These are phyloP conservation scores for Mythimna pallens DNA, from an alignment of 2,888 invertebrate genomes.

Conservation along the genomic window DNA sequence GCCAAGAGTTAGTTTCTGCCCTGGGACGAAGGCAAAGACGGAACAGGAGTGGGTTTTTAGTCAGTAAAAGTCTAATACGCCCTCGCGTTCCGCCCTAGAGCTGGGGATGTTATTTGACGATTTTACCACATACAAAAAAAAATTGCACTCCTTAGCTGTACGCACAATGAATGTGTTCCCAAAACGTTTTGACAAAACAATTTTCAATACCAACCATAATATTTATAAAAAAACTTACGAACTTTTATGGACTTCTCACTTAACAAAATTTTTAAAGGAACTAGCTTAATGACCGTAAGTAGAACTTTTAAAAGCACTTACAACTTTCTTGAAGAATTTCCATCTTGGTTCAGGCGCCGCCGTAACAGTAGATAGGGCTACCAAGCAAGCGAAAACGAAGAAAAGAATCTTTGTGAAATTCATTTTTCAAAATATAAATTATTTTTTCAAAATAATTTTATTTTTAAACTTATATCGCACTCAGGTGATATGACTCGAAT, in stretches of 20 bases:
- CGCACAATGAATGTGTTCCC: no score
- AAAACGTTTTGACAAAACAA: no score
- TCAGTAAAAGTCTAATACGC: no score
- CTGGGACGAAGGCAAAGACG: no score
- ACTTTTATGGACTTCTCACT: neutral
- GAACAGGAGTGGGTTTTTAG: no score
- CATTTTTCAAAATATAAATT: conserved; percentile 65
- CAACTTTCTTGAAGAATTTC: conserved; percentile 75
- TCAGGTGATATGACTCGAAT: conserved; percentile 47
- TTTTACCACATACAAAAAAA: no score
- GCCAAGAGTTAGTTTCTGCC: no score
- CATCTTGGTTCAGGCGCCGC: conserved; percentile 72
- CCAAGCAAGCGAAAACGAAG: conserved; percentile 63
- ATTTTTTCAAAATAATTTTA: neutral
- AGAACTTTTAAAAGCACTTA: conserved; percentile 53
- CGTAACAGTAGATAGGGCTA: conserved; percentile 60
- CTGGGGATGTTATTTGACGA: no score
- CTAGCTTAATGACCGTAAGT: conserved; percentile 11
- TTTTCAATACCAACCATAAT: neutral
- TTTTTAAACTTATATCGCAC: conserved; percentile 17
- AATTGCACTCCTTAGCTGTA: no score
- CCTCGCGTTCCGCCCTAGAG: no score
- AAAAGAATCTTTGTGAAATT: conserved; percentile 68
- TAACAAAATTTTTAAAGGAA: neutral
- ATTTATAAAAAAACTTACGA: neutral